These are phyloP conservation scores for Acanthornis magna DNA, from an alignment of 2,797 vertebrate species.

Conservation along the genomic window DNA sequence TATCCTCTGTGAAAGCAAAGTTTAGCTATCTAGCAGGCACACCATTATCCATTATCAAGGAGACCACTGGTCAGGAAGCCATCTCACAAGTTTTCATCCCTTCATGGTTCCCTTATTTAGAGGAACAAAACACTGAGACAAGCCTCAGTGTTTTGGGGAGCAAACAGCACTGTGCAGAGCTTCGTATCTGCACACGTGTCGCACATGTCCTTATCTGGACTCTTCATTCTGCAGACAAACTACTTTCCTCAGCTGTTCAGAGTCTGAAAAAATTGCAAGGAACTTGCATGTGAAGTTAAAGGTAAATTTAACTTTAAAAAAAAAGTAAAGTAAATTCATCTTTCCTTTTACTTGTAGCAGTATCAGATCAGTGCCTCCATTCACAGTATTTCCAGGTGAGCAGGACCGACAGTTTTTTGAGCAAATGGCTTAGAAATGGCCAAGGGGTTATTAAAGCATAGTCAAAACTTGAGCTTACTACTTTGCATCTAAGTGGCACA, in stretches of 20 bases:
- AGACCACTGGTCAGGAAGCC: background rate
- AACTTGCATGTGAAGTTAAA: background rate
- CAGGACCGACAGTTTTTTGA: background rate
- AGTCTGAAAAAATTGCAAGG: background rate
- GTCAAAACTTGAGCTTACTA: background rate
- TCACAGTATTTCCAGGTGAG: background rate
- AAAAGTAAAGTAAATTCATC: no score
- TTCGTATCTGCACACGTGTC: accelerated
- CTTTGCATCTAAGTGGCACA: background rate
- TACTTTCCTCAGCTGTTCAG: background rate
- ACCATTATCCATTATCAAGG: background rate
- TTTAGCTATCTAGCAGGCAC: background rate
- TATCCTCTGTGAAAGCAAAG: background rate
- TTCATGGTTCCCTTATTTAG: background rate
- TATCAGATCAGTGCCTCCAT: background rate
- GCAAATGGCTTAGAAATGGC: background rate
- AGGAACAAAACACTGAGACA: background rate
- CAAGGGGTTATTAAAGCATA: background rate
- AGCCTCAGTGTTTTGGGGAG: background rate
- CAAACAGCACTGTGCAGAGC: background rate
- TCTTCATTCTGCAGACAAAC: background rate
- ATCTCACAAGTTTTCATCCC: background rate
- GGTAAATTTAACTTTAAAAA: no score
- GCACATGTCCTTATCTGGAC: background rate
- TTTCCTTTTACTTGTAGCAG: background rate